phyloP scores from a whole-genome alignment of 2,797 vertebrate species.

The Monodelphis domestica region DNA sequence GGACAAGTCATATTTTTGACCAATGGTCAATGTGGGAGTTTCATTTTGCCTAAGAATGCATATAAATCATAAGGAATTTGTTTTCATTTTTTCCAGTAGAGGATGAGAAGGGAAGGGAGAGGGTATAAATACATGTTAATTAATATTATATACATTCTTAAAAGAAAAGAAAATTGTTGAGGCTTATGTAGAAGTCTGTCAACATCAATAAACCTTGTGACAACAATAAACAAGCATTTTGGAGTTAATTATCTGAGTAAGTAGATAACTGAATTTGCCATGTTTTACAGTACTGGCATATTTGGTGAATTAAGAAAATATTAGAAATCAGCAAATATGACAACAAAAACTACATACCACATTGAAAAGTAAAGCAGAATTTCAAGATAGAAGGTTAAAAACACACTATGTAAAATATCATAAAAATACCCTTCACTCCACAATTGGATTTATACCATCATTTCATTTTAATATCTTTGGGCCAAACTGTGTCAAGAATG shows the following conservation, averaged over 20 bases:
- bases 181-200: background rate
- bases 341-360: background rate
- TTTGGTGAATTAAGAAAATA: background rate
- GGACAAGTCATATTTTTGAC: background rate
- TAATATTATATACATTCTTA: too few relatives aligned
- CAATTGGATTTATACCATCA: background rate
- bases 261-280: background rate
- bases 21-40: background rate
- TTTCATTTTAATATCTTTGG: slow-evolving; percentile 29
- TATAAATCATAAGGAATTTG: background rate
- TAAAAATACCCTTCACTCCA: background rate
- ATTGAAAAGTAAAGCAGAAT: background rate
- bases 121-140: too few relatives aligned
- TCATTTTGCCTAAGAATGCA: background rate
- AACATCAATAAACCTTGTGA: background rate
- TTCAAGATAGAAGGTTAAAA: background rate
- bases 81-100: background rate
- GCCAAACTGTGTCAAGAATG: background rate
- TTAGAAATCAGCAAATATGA: background rate
- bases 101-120: background rate
- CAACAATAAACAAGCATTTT: background rate
- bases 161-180: background rate
- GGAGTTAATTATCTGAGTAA: background rate
- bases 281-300: background rate
- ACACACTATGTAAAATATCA: background rate